phyloP scores from a whole-genome alignment of 92 coral and sea anemone genomes.

The Zoanthus solanderi region DNA sequence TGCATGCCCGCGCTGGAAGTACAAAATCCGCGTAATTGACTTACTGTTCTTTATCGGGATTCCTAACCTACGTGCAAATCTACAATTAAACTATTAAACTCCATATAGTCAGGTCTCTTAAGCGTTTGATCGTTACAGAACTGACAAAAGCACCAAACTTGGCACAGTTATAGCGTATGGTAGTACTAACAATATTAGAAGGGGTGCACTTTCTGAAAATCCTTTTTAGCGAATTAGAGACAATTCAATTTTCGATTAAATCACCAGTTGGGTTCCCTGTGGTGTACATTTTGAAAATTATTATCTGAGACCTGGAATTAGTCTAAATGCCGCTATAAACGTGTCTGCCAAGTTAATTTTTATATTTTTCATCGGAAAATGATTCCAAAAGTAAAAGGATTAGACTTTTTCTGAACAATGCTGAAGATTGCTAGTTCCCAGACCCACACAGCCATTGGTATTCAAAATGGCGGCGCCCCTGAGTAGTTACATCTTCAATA shows the following conservation, averaged over 20 bases:
- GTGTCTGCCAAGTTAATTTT: not conserved
- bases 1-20: no score
- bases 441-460: no score
- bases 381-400: no score
- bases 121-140: not conserved
- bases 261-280: conserved; percentile 66
- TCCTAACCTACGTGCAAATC: no score
- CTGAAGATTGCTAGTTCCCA: no score
- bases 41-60: no score
- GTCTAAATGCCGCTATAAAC: not conserved
- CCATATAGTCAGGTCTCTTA: no score
- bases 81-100: no score
- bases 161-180: conserved; percentile 75
- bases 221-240: conserved; percentile 38
- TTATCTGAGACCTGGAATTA: conserved; percentile 20
- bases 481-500: no score
- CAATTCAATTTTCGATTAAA: conserved; percentile 36
- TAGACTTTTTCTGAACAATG: no score
- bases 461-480: no score
- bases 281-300: conserved; percentile 41
- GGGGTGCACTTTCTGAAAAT: conserved; percentile 61
- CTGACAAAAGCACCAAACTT: conserved; percentile 72
- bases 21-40: no score
- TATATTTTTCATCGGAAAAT: conserved; percentile 9
- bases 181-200: conserved; percentile 61